Percentiles rank a stretch among this genome's conserved stretches.
Evolutionary conservation across 2,113 vertebrate species (phyloP).

Genomic region (Gasterosteus aculeatus): DNA sequence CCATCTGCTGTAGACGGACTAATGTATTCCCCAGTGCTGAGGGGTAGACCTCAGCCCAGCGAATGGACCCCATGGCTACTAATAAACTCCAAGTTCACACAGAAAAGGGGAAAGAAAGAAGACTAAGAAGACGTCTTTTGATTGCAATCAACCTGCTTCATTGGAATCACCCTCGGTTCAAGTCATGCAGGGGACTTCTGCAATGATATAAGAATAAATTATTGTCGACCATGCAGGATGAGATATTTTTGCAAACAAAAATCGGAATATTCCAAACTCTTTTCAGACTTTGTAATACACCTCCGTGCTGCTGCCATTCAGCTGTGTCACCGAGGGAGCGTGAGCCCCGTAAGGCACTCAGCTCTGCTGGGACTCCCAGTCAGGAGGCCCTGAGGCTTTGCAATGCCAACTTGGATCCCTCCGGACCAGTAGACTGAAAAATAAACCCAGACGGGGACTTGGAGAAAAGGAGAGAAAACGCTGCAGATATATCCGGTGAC

Average conservation of each 20-base stretch:
- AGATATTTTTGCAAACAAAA: slow-evolving; percentile 29
- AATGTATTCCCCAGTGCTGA: slow-evolving; percentile 78
- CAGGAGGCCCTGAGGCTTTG: slow-evolving; percentile 52
- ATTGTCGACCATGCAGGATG: background rate
- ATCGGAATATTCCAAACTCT: slow-evolving; percentile 21
- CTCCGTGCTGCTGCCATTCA: slow-evolving; percentile 60
- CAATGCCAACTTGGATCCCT: slow-evolving; percentile 47
- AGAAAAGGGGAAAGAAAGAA: slow-evolving; percentile 24
- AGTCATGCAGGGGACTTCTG: slow-evolving; percentile 4
- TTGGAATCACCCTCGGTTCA: slow-evolving; percentile 38
- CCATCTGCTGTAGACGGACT: slow-evolving; percentile 74
- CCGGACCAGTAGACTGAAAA: slow-evolving; percentile 37
- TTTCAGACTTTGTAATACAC: slow-evolving; percentile 39
- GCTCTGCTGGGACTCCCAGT: slow-evolving; percentile 32
- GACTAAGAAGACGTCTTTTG: slow-evolving; percentile 1
- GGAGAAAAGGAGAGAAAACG: slow-evolving; percentile 18
- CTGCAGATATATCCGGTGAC: slow-evolving; percentile 9
- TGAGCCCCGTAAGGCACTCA: slow-evolving; percentile 38
- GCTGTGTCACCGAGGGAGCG: slow-evolving; percentile 51
- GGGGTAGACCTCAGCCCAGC: slow-evolving; percentile 62
- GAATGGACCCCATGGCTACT: slow-evolving; percentile 50
- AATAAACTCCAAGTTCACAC: slow-evolving; percentile 67
- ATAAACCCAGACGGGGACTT: slow-evolving; percentile 37
- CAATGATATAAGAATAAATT: background rate
- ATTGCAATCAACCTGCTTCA: slow-evolving; percentile 32